These are phyloP conservation scores for Heliothis virescens DNA, from an alignment of 1,140 invertebrate species.

Conservation along the genomic window DNA sequence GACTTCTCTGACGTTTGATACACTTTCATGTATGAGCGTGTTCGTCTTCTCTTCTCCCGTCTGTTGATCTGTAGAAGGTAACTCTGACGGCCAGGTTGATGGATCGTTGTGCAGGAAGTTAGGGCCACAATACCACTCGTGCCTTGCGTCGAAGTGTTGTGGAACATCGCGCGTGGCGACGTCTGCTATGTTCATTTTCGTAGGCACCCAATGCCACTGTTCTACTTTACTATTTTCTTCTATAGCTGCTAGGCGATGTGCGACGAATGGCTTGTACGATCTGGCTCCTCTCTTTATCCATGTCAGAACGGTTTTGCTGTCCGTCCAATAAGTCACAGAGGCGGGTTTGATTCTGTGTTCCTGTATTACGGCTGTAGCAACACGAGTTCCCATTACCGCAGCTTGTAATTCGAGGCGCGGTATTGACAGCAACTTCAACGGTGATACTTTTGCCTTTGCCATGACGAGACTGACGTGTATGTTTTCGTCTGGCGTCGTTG, in stretches of 20 bases:
- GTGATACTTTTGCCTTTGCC: slow-evolving; percentile 2
- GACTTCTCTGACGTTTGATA: background rate
- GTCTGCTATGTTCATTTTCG: slow-evolving; percentile 3
- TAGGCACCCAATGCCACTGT: slow-evolving; percentile 54
- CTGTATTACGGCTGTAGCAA: background rate
- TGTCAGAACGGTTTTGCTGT: too few species aligned
- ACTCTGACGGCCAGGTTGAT: background rate
- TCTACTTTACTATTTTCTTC: background rate
- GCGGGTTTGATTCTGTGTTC: too few species aligned
- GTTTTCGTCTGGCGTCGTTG: too few species aligned
- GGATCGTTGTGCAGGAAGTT: background rate
- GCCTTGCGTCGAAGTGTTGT: background rate
- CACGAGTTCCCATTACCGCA: slow-evolving; percentile 4
- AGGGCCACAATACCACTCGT: background rate
- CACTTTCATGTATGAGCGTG: too few species aligned
- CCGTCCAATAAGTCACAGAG: too few species aligned
- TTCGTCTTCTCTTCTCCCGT: background rate
- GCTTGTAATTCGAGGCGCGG: slow-evolving; percentile 42
- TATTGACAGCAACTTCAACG: slow-evolving; percentile 6
- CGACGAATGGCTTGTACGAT: slow-evolving; percentile 58
- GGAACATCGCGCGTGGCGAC: slow-evolving; percentile 14
- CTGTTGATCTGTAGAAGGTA: background rate
- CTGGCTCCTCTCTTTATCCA: too few species aligned
- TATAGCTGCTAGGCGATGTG: slow-evolving; percentile 60
- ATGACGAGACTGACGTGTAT: too few species aligned